A percentile compares a stretch with the other conserved stretches of the same genome.
phyloP scores from a whole-genome alignment of 2,797 vertebrate species.

The Schizopygopsis pylzovi region DNA sequence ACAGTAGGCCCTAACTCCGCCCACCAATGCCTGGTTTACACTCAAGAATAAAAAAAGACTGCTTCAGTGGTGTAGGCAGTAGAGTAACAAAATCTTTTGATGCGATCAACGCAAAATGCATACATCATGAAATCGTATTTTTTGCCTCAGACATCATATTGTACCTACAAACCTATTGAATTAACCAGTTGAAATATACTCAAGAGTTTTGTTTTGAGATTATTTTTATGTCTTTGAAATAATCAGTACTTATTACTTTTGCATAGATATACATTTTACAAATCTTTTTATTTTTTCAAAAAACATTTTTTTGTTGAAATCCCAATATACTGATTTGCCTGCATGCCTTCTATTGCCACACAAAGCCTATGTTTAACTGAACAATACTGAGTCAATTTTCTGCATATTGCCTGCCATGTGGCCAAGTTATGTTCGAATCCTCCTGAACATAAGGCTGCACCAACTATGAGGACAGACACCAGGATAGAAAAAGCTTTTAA shows the following conservation, averaged over 20 bases:
- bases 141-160: not conserved
- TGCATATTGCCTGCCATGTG: not conserved
- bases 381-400: not conserved
- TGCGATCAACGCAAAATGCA: too few species aligned
- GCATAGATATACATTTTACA: too few species aligned
- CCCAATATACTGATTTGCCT: not conserved
- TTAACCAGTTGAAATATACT: not conserved
- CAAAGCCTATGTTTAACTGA: not conserved
- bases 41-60: too few species aligned
- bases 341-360: not conserved
- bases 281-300: not conserved
- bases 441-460: constrained; percentile 11
- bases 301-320: not conserved
- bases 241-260: not conserved
- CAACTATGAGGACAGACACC: constrained; percentile 8
- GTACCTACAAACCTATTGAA: not conserved
- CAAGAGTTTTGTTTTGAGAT: not conserved
- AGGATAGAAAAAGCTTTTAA: constrained; percentile 15
- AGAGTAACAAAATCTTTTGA: too few species aligned
- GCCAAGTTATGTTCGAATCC: not conserved
- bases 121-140: not conserved
- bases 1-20: too few species aligned
- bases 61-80: too few species aligned
- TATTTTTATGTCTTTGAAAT: not conserved
- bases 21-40: too few species aligned